Conservation (phyloP, 1,140 invertebrate genomes). For the Camponotus vicinus region DNA sequence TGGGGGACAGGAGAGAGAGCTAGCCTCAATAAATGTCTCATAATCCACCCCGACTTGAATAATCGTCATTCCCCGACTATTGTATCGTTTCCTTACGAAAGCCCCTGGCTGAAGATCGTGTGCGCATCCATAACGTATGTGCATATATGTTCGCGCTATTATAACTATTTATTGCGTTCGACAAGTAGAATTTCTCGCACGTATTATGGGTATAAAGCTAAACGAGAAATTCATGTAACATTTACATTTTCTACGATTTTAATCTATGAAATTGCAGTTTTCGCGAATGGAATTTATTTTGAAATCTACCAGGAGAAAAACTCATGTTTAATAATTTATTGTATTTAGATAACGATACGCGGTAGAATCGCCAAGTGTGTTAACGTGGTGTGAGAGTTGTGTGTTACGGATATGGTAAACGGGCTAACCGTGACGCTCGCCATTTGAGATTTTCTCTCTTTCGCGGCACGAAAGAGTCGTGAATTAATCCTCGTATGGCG, state of each 20-base stretch:
- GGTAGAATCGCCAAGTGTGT: neutral
- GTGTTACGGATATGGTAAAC: neutral
- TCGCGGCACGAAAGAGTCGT: constrained; percentile 6
- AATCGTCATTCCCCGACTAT: constrained; percentile 80
- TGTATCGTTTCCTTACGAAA: constrained; percentile 76
- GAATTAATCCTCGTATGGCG: constrained; percentile 53
- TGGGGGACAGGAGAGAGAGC: constrained; percentile 56
- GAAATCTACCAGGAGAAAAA: neutral
- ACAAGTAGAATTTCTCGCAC: neutral
- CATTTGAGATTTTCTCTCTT: constrained; percentile 35
- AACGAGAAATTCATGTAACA: neutral
- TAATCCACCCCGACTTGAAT: constrained; percentile 82
- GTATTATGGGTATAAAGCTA: neutral
- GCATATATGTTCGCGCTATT: constrained; percentile 55
- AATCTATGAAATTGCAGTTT: neutral
- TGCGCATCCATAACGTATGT: constrained; percentile 52
- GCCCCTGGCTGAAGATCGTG: constrained; percentile 66
- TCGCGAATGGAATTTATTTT: neutral
- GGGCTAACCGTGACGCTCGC: constrained; percentile 20
- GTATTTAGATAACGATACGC: neutral
- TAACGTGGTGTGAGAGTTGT: neutral
- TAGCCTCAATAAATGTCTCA: constrained; percentile 78
- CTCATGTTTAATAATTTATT: neutral
- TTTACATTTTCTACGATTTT: neutral
- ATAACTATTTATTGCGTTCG: constrained; percentile 70